Base-by-base conservation (phyloP, 2,888 invertebrate genomes). In the Drosophila greeni region DNA sequence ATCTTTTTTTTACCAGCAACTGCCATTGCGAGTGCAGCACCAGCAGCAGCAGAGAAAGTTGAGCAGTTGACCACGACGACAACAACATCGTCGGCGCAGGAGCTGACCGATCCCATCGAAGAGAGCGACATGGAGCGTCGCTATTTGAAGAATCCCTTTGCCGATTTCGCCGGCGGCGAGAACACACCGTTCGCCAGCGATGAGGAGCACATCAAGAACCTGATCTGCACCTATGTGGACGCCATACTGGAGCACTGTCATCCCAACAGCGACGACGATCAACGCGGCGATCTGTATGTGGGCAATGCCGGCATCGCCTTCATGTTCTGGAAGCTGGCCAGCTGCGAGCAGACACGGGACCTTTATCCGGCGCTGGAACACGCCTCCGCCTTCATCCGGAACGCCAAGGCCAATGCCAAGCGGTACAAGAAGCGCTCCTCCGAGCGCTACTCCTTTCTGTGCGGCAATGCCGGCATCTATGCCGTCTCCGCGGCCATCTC, bases 391-490 rank as follows among this genome's bases (percentile, higher is more conserved):
- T 94, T 94, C 83, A 87, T 94, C 18, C 89, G 90, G 53, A 92
- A 92, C 11, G 92, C 93, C 2, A 86, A 94, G 62, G 89, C 90
- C 37, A 90, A 91, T 56, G 89, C 90, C 9, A 84, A 88, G n/a
- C 87, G 87, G n/a, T 87, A 86, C 66, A 88, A 87, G 43, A 90
- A 66, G 86, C 90, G 80, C 76, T 88, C 80, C 37, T 89, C 91
- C n/a, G 92, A 94, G 65, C 90, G 91, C 47, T 92, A 92, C 14
- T 92, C 93, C 0, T 95, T 95, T 87, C 87, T 96, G 14, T 91
- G 95, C n/a, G 96, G 96, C 3, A 93, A 93, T 82, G 93, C 93
- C 11, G 96, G 96, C 0, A 92, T 94, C 5, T 93, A 92, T 82
- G 95, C 94, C 2, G 89, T 95, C 2, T 93, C 93, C 1, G 91